phyloP scores from a whole-genome alignment of 2,797 vertebrate species.

The Chelmon rostratus region DNA sequence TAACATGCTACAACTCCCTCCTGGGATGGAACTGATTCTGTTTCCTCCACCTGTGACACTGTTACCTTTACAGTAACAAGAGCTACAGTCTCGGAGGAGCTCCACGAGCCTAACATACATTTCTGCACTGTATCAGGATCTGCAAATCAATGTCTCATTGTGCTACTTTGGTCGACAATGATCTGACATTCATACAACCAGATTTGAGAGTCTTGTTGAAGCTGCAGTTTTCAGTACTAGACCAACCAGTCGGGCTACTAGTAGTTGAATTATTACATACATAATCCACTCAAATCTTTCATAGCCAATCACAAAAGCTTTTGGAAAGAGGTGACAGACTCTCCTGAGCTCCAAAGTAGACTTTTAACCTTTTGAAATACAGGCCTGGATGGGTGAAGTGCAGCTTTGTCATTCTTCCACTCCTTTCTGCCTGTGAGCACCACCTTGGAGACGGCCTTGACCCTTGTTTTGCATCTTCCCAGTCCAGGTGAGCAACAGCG shows the following conservation, averaged over 20 bases:
- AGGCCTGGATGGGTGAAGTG: not conserved
- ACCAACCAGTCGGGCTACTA: not conserved
- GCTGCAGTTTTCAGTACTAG: not conserved
- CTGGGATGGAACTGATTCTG: slow-evolving; percentile 68
- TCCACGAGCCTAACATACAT: not conserved
- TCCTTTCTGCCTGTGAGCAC: not conserved
- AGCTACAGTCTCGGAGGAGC: slow-evolving; percentile 43
- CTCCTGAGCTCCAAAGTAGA: not conserved
- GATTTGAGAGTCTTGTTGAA: not conserved
- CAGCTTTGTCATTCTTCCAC: not conserved
- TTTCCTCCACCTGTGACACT: not conserved
- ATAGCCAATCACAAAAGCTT: not conserved
- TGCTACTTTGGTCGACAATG: not conserved
- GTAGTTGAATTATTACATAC: not conserved
- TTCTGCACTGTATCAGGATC: not conserved
- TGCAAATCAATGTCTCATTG: not conserved
- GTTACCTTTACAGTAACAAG: slow-evolving; percentile 48
- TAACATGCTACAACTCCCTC: slow-evolving; percentile 96
- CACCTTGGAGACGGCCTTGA: slow-evolving; percentile 21
- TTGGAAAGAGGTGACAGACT: too few species aligned
- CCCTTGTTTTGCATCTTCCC: slow-evolving; percentile 6
- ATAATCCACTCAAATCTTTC: not conserved
- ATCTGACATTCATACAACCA: not conserved
- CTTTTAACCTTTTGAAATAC: not conserved
- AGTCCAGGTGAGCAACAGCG: slow-evolving; percentile 34